Evolutionary conservation across 2,888 invertebrate genomes (phyloP).

Genomic region (Temnothorax ravouxi): DNA sequence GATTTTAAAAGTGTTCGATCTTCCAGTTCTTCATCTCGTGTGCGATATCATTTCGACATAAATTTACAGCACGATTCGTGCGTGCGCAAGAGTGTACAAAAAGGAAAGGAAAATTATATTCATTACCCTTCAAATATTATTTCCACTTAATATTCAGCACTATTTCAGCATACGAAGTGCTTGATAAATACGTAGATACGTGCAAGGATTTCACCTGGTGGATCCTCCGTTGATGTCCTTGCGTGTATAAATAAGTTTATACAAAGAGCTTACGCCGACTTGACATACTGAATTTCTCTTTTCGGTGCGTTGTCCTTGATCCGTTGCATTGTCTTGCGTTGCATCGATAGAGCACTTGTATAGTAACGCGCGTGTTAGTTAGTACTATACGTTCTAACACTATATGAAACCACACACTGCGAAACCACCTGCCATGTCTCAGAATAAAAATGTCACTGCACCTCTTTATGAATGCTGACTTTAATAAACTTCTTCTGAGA

Average conservation of each 20-base stretch:
- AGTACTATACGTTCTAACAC: slow-evolving; percentile 29
- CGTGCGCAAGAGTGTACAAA: slow-evolving; percentile 34
- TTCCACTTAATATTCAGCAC: slow-evolving; percentile 58
- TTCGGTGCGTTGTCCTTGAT: not conserved
- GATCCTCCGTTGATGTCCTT: not conserved
- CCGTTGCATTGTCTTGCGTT: slow-evolving; percentile 32
- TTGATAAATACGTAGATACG: slow-evolving; percentile 36
- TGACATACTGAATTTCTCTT: slow-evolving; percentile 28
- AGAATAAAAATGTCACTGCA: slow-evolving; percentile 25
- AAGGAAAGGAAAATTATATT: slow-evolving; percentile 6
- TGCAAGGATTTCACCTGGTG: slow-evolving; percentile 26
- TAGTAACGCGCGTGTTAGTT: slow-evolving; percentile 2
- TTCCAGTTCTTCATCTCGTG: not conserved
- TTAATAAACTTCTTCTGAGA: not conserved
- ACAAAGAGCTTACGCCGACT: slow-evolving; percentile 25
- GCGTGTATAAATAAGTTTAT: slow-evolving; percentile 8
- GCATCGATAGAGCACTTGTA: slow-evolving; percentile 26
- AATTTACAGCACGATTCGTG: slow-evolving; percentile 28
- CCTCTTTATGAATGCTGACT: slow-evolving; percentile 25
- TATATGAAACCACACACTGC: slow-evolving; percentile 12
- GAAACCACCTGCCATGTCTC: slow-evolving; percentile 34
- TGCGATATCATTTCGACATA: slow-evolving; percentile 19
- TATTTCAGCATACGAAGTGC: slow-evolving; percentile 57
- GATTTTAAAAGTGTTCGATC: not conserved
- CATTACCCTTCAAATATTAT: slow-evolving; percentile 10